These are phyloP conservation scores for Phorcus lineatus DNA, from an alignment of 2,888 invertebrate species.

Conservation along the genomic window DNA sequence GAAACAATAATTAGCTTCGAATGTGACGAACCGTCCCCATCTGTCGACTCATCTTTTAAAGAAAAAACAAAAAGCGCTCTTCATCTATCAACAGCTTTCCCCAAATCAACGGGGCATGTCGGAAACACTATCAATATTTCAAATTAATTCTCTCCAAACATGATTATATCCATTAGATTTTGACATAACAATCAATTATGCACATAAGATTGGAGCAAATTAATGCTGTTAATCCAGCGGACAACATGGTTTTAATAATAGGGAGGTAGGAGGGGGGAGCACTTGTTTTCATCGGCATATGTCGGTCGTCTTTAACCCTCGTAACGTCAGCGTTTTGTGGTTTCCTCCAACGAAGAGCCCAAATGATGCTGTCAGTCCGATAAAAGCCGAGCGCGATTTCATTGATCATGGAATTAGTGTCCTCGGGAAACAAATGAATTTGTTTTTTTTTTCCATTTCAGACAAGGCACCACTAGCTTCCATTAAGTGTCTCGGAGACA, in stretches of 20 bases:
- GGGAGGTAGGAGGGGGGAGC: background rate
- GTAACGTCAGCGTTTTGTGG: background rate
- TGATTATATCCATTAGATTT: slow-evolving; percentile 8
- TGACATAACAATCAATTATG: slow-evolving; percentile 8
- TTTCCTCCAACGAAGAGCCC: background rate
- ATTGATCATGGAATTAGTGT: slow-evolving; percentile 23
- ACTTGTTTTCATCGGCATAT: slow-evolving; percentile 16
- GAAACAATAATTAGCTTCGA: too few species aligned
- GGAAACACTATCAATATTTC: too few species aligned
- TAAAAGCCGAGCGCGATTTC: slow-evolving; percentile 21
- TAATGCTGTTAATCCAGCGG: background rate
- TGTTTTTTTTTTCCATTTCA: background rate
- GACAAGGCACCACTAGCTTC: slow-evolving; percentile 20
- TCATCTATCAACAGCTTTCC: too few species aligned
- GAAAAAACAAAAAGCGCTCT: too few species aligned
- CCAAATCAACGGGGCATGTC: too few species aligned
- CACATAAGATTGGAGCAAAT: slow-evolving; percentile 14
- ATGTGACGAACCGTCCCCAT: too few species aligned
- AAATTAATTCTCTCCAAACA: background rate
- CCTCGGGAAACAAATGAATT: too few species aligned
- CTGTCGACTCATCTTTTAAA: too few species aligned
- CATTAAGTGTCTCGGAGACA: slow-evolving; percentile 34
- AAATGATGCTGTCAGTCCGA: slow-evolving; percentile 11
- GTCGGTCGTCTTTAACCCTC: slow-evolving; percentile 11
- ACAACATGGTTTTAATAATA: slow-evolving; percentile 2